These are phyloP conservation scores for Tetragnatha versicolor DNA, from an alignment of 1,140 invertebrate genomes.

Conservation along the genomic window DNA sequence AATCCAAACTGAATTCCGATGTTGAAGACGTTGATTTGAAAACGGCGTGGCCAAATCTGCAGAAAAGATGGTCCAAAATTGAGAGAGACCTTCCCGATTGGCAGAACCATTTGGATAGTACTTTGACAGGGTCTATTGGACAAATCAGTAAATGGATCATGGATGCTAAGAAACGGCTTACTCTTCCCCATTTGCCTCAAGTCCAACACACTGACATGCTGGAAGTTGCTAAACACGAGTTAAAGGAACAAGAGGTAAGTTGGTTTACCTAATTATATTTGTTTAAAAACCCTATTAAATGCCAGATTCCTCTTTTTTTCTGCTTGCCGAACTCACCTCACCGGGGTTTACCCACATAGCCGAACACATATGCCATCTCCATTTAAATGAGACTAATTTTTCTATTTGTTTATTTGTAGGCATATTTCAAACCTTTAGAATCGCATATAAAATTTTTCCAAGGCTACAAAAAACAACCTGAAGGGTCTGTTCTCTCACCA, in stretches of 20 bases:
- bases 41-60: slow-evolving; percentile 57
- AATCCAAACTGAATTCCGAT: slow-evolving; percentile 31
- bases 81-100: slow-evolving; percentile 68
- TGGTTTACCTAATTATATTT: too few species aligned
- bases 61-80: slow-evolving; percentile 58
- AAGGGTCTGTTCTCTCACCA: slow-evolving; percentile 72
- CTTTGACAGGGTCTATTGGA: slow-evolving; percentile 82
- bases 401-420: slow-evolving; percentile 64
- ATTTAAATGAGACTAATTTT: too few species aligned
- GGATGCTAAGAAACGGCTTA: slow-evolving; percentile 81
- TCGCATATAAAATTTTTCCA: slow-evolving; percentile 79
- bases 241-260: slow-evolving; percentile 45
- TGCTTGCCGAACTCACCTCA: too few species aligned
- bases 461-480: slow-evolving; percentile 70
- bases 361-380: too few species aligned
- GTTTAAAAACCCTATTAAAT: too few species aligned
- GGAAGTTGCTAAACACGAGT: neutral
- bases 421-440: slow-evolving; percentile 85
- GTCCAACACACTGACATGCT: slow-evolving; percentile 68
- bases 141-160: slow-evolving; percentile 88
- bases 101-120: slow-evolving; percentile 84
- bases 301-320: too few species aligned
- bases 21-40: slow-evolving; percentile 28
- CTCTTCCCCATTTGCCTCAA: slow-evolving; percentile 78
- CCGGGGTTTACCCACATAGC: too few species aligned